These are phyloP conservation scores for Lithophane socia DNA, from an alignment of 2,888 invertebrate species.

Conservation along the genomic window DNA sequence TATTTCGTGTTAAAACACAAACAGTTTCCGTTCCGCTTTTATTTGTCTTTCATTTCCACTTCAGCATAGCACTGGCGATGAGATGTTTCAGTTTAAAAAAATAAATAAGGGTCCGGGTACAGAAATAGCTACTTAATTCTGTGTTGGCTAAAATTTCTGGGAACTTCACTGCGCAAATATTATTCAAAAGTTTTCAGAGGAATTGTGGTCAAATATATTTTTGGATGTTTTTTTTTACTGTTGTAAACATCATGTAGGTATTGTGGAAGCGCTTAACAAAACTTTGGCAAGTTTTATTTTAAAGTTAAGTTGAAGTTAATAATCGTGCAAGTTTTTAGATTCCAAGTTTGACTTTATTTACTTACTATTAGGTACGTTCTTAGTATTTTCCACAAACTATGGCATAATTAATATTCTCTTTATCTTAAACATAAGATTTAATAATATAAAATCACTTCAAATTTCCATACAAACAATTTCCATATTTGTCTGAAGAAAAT, in stretches of 20 bases:
- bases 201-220: constrained; percentile 20
- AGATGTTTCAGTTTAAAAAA: constrained; percentile 37
- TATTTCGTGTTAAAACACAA: not conserved
- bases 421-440: not conserved
- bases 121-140: constrained; percentile 31
- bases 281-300: not conserved
- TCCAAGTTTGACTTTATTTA: not conserved
- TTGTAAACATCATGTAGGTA: accelerated
- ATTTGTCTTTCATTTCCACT: constrained; percentile 38
- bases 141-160: constrained; percentile 12
- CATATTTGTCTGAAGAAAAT: constrained; percentile 44
- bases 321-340: accelerated
- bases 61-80: constrained; percentile 1
- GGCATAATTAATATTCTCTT: not conserved
- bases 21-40: constrained; percentile 2
- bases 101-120: constrained; percentile 35
- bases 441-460: constrained; percentile 18
- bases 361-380: not conserved
- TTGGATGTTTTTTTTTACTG: not conserved
- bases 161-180: constrained; percentile 24
- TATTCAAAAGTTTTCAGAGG: constrained; percentile 26
- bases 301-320: no score
- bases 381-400: accelerated
- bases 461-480: constrained; percentile 36
- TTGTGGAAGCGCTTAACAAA: not conserved